Conservation (phyloP, 2,797 vertebrate species). For the Setipinna tenuifilis region DNA sequence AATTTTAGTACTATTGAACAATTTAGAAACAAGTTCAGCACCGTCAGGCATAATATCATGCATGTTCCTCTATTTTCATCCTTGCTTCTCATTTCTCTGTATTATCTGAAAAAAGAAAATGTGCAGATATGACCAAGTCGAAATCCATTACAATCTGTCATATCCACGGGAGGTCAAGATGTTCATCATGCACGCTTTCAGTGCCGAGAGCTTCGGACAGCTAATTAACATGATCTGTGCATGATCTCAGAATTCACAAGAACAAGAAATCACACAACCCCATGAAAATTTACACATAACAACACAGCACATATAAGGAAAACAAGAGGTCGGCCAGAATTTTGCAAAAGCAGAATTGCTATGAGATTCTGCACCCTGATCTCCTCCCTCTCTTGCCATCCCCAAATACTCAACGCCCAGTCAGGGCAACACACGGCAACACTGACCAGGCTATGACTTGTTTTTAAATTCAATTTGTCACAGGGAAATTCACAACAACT, state of each 20-base stretch:
- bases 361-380: not conserved
- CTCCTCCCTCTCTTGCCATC: not conserved
- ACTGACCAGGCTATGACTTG: not conserved
- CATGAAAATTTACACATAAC: not conserved
- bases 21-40: not conserved
- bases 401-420: not conserved
- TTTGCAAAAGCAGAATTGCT: not conserved
- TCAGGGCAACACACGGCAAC: not conserved
- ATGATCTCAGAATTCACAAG: not conserved
- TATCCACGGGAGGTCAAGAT: too few species aligned
- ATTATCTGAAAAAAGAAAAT: not conserved
- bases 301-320: not conserved
- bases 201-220: too few species aligned
- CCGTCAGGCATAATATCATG: not conserved
- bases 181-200: too few species aligned
- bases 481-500: not conserved
- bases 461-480: not conserved
- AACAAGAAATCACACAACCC: not conserved
- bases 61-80: too few species aligned
- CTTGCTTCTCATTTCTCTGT: not conserved
- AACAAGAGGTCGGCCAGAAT: not conserved
- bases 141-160: too few species aligned
- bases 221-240: not conserved
- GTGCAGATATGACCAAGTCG: too few species aligned
- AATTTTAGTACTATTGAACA: not conserved